Base-by-base conservation (phyloP, 2,888 invertebrate genomes). In the Drosophila borealis region DNA sequence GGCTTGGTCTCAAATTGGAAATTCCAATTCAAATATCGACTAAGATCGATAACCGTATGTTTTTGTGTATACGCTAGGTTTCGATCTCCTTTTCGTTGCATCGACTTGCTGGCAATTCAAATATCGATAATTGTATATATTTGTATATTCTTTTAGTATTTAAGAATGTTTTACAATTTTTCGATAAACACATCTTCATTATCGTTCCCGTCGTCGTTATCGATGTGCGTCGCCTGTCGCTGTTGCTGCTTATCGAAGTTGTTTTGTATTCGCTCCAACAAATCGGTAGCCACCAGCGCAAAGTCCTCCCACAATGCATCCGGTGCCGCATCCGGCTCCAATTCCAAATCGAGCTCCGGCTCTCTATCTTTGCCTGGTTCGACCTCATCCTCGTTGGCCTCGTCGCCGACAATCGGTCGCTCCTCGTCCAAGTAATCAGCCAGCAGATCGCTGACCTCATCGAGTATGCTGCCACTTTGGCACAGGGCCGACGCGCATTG, bases 281-380 rank as follows among this genome's bases (percentile, higher is more conserved):
- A 92, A 81, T 96, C 96, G 42, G 96, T 94, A 1, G 96, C 96
- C 0, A 96, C 96, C 17, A 94, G 93, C 2, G 95, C 95, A 85
- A 96, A 95, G 84, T 96, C 95, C 90, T 96, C 96, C 96, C 96
- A 96, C 11, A 94, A 91, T 19, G 74, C 76, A 80, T 85, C 57
- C 72, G 83, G 55, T 17, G 61, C 39, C 8, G 37, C 60, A 13
- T 71, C 79, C 0, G 49, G 14, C 9, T 72, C 72, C 21, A 39
- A n/a, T 36, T 70, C 66, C 4, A 11, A 34, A 11, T 70, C 63
- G 3, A 21, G 3, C 2, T 66, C 14, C 10, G 29, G 8, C 2
- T 34, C 36, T 19, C 25, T 46, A 6, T 42, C 34, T 9, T 25
- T 50, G 6, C 11, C 46, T 10, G 19, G 51, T 6, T 57, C 68